A percentile compares a stretch with the other conserved stretches of the same genome.
Evolutionary conservation across 2,113 vertebrate species (phyloP).

Genomic region (Mastomys coucha): DNA sequence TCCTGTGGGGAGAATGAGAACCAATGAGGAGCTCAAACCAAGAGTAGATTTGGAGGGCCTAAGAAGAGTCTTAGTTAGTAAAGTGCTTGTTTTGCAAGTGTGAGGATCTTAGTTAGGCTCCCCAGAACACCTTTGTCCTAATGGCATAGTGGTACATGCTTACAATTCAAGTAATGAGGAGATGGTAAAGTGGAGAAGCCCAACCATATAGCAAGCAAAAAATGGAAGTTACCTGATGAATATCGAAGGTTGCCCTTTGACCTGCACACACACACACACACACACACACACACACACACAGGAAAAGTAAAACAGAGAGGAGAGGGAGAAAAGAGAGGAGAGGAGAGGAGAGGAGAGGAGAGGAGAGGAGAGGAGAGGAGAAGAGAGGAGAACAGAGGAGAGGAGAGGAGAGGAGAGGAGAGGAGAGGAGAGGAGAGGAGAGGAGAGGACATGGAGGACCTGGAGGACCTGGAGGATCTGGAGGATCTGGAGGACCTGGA

Average conservation of each 20-base stretch:
- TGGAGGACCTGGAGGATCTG: too few species aligned
- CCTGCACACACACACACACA: background rate
- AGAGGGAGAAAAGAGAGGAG: fast-evolving
- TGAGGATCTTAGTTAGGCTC: background rate
- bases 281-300: background rate
- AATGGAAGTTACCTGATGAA: background rate
- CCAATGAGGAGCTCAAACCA: background rate
- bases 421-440: too few species aligned
- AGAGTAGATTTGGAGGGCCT: background rate
- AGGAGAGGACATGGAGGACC: too few species aligned
- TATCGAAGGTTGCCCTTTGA: background rate
- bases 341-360: fast-evolving
- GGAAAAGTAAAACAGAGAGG: background rate
- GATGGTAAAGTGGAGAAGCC: background rate
- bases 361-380: fast-evolving
- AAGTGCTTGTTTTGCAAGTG: background rate
- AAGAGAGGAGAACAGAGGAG: fast-evolving
- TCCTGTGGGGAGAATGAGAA: background rate
- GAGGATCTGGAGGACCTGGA: too few species aligned
- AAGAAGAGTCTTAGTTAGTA: background rate
- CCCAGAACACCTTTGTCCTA: background rate
- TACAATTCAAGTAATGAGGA: background rate
- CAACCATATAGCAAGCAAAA: background rate
- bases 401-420: too few species aligned
- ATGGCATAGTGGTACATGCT: background rate